phyloP scores from a whole-genome alignment of 1,140 invertebrate genomes.

The Venturia canescens region DNA sequence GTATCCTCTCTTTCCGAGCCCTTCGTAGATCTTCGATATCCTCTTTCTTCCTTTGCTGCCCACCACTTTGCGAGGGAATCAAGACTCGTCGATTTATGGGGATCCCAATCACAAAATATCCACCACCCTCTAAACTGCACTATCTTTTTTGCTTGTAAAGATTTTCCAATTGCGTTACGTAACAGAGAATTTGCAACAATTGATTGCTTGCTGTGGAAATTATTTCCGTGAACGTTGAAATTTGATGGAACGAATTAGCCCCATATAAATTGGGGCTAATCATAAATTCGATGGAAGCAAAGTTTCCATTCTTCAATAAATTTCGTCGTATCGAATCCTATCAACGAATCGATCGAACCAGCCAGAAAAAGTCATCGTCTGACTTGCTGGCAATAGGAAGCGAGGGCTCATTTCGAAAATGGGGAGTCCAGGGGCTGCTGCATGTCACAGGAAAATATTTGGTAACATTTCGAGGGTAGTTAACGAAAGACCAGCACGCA shows the following conservation, averaged over 20 bases:
- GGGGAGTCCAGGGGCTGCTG: not conserved
- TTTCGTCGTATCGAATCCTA: not conserved
- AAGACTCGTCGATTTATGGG: constrained; percentile 39
- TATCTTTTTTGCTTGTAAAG: not conserved
- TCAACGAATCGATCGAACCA: not conserved
- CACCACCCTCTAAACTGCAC: not conserved
- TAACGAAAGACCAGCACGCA: not conserved
- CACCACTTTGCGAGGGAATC: not conserved
- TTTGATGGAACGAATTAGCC: too few relatives aligned
- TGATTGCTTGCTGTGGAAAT: too few relatives aligned
- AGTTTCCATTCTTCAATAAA: too few relatives aligned
- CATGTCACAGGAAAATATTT: not conserved
- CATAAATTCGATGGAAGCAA: too few relatives aligned
- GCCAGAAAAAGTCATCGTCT: not conserved
- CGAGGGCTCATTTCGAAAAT: not conserved
- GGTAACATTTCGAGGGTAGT: not conserved
- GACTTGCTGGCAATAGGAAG: not conserved
- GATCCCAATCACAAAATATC: constrained; percentile 36
- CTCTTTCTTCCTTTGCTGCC: constrained; percentile 18
- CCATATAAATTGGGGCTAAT: too few relatives aligned
- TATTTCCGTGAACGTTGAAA: too few relatives aligned
- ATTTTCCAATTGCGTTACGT: too few relatives aligned
- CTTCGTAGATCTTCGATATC: constrained; percentile 28
- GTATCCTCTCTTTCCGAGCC: constrained; percentile 40
- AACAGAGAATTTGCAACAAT: too few relatives aligned